Conservation (phyloP, 2,113 vertebrate species). For the Vireo altiloquus region DNA sequence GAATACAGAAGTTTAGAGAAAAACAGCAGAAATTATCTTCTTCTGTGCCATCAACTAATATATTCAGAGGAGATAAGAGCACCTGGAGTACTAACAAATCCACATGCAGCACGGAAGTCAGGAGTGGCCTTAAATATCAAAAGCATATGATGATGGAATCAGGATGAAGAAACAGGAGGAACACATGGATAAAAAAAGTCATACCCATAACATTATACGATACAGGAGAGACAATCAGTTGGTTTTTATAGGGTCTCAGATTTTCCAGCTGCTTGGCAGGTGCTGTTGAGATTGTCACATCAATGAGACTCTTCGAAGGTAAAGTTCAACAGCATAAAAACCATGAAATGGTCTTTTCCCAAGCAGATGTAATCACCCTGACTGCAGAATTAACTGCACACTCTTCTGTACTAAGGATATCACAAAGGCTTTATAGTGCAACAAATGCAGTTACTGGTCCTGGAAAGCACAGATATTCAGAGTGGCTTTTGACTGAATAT, state of each 20-base stretch:
- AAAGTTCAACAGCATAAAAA: constrained; percentile 64
- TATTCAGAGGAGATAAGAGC: constrained; percentile 26
- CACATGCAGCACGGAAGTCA: not conserved
- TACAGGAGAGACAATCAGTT: not conserved
- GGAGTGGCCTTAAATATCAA: constrained; percentile 37
- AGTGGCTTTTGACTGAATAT: not conserved
- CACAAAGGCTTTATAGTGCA: not conserved
- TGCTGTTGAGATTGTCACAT: constrained; percentile 51
- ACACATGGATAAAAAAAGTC: constrained; percentile 24
- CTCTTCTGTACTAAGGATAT: not conserved
- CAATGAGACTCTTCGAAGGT: constrained; percentile 8
- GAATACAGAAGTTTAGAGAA: constrained; percentile 1
- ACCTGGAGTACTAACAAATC: not conserved
- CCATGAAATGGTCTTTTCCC: constrained; percentile 51
- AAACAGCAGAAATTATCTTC: constrained; percentile 17
- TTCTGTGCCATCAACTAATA: not conserved
- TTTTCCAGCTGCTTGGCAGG: constrained; percentile 49
- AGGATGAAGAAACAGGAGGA: constrained; percentile 3
- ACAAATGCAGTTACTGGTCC: not conserved
- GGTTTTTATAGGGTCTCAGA: constrained; percentile 40
- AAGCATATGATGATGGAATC: not conserved
- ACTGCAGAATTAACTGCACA: not conserved
- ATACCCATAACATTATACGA: not conserved
- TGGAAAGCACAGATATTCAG: not conserved
- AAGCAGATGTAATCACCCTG: constrained; percentile 18